phyloP scores from a whole-genome alignment of 2,888 invertebrate species.

The Eupithecia insigniata region DNA sequence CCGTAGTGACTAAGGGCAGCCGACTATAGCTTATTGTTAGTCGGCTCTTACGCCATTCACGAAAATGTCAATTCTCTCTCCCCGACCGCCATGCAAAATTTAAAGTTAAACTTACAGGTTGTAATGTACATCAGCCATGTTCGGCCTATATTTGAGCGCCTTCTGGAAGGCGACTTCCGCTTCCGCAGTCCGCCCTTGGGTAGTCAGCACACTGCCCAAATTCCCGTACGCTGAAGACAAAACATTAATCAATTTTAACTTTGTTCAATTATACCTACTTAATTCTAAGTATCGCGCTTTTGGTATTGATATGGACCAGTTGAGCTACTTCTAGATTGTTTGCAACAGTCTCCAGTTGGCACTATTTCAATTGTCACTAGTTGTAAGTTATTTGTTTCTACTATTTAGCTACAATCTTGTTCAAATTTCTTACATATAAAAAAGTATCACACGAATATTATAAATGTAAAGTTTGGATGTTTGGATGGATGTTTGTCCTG shows the following conservation, averaged over 20 bases:
- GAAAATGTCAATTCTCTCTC: too few relatives aligned
- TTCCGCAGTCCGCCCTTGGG: slow-evolving; percentile 92
- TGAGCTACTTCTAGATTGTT: background rate
- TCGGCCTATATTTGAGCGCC: slow-evolving; percentile 95
- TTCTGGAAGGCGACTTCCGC: slow-evolving; percentile 96
- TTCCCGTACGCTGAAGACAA: slow-evolving; percentile 95
- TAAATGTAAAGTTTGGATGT: background rate
- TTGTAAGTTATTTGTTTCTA: too few relatives aligned
- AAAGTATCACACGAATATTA: too few relatives aligned
- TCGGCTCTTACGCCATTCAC: too few relatives aligned
- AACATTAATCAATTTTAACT: background rate
- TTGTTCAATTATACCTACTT: background rate
- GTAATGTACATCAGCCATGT: slow-evolving; percentile 99
- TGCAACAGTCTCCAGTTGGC: background rate
- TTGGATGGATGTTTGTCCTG: background rate
- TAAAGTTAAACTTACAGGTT: slow-evolving; percentile 93
- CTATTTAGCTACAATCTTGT: too few relatives aligned
- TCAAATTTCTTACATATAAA: too few relatives aligned
- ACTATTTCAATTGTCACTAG: background rate
- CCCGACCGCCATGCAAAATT: background rate
- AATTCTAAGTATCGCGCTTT: background rate
- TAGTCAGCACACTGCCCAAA: slow-evolving; percentile 96
- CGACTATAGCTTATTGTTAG: too few relatives aligned
- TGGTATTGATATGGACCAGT: background rate
- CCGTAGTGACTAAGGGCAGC: too few relatives aligned